Percentiles rank a stretch among this genome's conserved stretches.
Evolutionary conservation across 2,888 invertebrate genomes (phyloP).

Genomic region (Andrena bicolor): DNA sequence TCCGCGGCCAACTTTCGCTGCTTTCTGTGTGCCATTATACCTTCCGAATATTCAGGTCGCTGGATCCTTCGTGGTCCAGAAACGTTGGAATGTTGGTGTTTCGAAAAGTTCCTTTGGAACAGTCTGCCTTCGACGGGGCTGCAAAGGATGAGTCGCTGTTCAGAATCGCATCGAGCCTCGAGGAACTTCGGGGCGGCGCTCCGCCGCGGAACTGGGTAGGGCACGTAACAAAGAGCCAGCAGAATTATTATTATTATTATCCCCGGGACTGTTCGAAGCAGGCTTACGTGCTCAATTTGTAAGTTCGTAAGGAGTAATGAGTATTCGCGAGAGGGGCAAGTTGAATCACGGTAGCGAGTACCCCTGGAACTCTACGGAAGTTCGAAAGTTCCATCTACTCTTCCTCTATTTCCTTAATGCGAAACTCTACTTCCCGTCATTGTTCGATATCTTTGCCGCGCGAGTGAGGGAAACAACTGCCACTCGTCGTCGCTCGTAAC

Average conservation of each 20-base stretch:
- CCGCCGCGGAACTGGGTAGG: background rate
- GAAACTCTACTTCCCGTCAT: slow-evolving; percentile 63
- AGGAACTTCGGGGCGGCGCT: background rate
- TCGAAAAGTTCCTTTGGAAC: background rate
- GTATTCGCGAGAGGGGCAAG: slow-evolving; percentile 56
- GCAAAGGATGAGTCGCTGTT: slow-evolving; percentile 10
- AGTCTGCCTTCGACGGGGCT: background rate
- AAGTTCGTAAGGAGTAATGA: slow-evolving; percentile 67
- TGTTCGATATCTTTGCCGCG: slow-evolving; percentile 64
- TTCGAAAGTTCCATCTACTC: slow-evolving; percentile 60
- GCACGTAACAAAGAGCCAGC: slow-evolving; percentile 13
- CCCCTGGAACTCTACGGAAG: slow-evolving; percentile 58
- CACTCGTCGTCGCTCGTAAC: slow-evolving; percentile 50
- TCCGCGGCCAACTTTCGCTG: too few species aligned
- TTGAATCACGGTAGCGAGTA: slow-evolving; percentile 62
- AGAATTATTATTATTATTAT: slow-evolving; percentile 53
- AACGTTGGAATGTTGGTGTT: background rate
- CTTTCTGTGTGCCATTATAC: too few species aligned
- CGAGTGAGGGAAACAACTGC: slow-evolving; percentile 58
- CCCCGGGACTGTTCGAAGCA: slow-evolving; percentile 39
- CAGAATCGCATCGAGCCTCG: background rate
- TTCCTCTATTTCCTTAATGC: slow-evolving; percentile 67
- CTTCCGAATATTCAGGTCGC: too few species aligned
- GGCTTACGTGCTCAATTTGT: slow-evolving; percentile 61
- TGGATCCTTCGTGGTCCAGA: too few species aligned